Evolutionary conservation across 2,113 vertebrate genomes (phyloP), one percentile per base, ranked within the genome.

Genomic region (Oryzias melastigma): DNA sequence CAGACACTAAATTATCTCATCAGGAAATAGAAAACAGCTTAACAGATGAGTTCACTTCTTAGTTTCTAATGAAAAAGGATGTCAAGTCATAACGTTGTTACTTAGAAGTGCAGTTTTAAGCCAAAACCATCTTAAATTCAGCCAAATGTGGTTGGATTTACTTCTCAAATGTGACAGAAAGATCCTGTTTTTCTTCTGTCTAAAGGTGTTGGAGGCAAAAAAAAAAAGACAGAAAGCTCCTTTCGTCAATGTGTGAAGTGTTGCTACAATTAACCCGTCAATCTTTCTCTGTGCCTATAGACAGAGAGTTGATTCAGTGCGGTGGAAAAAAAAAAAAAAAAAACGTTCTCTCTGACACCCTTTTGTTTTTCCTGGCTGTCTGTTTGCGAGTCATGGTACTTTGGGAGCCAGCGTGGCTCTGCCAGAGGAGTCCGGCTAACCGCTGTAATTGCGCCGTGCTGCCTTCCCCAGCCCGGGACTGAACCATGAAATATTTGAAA

Each of bases 401-500:
- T 58, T 72, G 68, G 73, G 68, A 80, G 77, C 83, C 80, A 85
- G 85, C 77, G 45, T 51, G 83, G 77, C 76, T 84, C 75, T 80
- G 51, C 79, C 74, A 64, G 81, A 86, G 86, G 88, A 88, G 85
- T 77, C 75, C 85, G 24, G 57, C 87, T 89, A 90, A 91, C 88
- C 86, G 87, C 88, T 88, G 85, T 90, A 85, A 90, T 88, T 76
- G 78, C 80, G 64, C 68, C 57, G 68, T 51, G 61, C 82, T 51
- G 61, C 82, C 87, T 74, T 83, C 75, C 79, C 70, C 80, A 86
- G 75, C 86, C 81, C 46, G 71, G 58, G 75, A 88, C 50, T 87
- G 88, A 90, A 87, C 90, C 88, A 73, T 87, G 77, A 87, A 88
- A 86, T 87, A 86, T 89, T 85, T 43, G 68, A 84, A 84, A 87